Conservation (phyloP, 2,888 invertebrate species). For the Zaprionus bogoriensis region DNA sequence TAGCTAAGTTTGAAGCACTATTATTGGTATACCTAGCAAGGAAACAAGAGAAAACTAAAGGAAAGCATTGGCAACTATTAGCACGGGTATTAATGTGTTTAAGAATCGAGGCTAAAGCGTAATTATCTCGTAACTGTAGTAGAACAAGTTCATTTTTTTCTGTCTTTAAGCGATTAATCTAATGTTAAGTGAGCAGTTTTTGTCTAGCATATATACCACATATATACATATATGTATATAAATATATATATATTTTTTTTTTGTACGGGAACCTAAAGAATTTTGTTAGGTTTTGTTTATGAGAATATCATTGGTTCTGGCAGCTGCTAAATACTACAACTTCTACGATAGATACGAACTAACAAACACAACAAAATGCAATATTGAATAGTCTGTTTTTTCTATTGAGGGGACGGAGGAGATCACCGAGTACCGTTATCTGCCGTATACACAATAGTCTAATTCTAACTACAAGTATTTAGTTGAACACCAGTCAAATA, state of each 20-base stretch:
- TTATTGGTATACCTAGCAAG: conserved; percentile 6
- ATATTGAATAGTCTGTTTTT: conserved; percentile 44
- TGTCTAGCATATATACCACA: conserved; percentile 1
- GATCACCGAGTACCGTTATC: conserved; percentile 39
- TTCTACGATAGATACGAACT: neutral
- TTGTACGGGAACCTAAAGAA: conserved; percentile 11
- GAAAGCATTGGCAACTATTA: conserved; percentile 62
- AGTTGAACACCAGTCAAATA: conserved; percentile 29
- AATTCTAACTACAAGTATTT: conserved; percentile 30
- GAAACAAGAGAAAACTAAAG: neutral
- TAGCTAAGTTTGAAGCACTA: conserved; percentile 18
- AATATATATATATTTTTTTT: neutral
- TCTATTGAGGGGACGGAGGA: conserved; percentile 17
- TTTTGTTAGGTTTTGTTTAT: conserved; percentile 29
- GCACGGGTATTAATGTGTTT: conserved; percentile 73
- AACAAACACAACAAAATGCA: conserved; percentile 31
- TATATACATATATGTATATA: neutral
- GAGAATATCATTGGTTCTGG: conserved; percentile 30
- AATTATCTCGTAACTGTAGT: conserved; percentile 47
- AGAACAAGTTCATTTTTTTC: conserved; percentile 37
- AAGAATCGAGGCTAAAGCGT: conserved; percentile 50
- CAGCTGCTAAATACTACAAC: conserved; percentile 17
- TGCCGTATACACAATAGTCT: conserved; percentile 45
- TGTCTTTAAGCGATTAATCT: conserved; percentile 25
- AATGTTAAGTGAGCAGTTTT: conserved; percentile 40